A percentile compares a stretch with the other conserved stretches of the same genome.
phyloP scores from a whole-genome alignment of 2,888 invertebrate species.

The Chrysomela aeneicollis region DNA sequence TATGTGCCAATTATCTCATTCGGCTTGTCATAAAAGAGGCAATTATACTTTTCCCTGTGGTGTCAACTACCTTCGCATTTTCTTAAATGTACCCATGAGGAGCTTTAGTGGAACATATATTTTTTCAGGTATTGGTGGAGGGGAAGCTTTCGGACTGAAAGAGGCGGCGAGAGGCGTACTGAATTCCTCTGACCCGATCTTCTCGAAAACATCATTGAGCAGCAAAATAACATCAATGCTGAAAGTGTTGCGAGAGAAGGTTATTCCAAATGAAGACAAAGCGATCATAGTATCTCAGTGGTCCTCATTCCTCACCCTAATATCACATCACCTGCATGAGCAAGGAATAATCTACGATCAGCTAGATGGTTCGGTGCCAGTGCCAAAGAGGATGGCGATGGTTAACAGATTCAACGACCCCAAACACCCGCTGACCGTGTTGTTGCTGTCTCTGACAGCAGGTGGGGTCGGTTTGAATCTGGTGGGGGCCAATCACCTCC shows the following conservation, averaged over 20 bases:
- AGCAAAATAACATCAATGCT: conserved; percentile 64
- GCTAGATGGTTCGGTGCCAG: conserved; percentile 80
- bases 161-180: conserved; percentile 71
- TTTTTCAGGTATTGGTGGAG: too few species aligned
- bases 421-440: conserved; percentile 67
- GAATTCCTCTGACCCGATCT: conserved; percentile 76
- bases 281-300: conserved; percentile 92
- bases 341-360: conserved; percentile 67
- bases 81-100: too few species aligned
- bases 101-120: too few species aligned
- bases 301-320: conserved; percentile 80
- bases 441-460: conserved; percentile 89
- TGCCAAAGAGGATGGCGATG: conserved; percentile 74
- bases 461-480: conserved; percentile 96
- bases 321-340: conserved; percentile 70
- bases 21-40: too few species aligned
- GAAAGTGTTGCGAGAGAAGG: conserved; percentile 59
- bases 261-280: conserved; percentile 69
- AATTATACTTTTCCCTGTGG: too few species aligned
- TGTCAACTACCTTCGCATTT: too few species aligned
- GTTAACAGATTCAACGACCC: conserved; percentile 76
- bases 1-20: too few species aligned
- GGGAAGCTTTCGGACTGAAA: conserved; percentile 61
- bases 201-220: conserved; percentile 65
- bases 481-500: conserved; percentile 89